Conservation (phyloP, 2,888 invertebrate genomes). For the Oscheius sp. region DNA sequence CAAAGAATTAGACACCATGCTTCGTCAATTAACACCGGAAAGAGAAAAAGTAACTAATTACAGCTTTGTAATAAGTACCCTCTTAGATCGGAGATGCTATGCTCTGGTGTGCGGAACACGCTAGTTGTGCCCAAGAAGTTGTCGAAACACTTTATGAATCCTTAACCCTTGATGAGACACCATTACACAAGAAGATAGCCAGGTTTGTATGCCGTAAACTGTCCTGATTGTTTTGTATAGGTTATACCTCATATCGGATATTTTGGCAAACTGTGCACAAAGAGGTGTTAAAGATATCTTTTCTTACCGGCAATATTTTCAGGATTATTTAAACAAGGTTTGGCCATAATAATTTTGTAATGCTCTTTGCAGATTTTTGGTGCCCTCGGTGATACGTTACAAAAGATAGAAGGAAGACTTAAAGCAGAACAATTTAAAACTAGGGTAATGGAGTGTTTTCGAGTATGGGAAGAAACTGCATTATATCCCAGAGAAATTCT, state of each 20-base stretch:
- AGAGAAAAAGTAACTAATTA: conserved; percentile 63
- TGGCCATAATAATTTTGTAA: neutral
- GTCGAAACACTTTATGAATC: conserved; percentile 83
- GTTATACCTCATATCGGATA: conserved; percentile 93
- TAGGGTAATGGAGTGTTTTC: conserved; percentile 55
- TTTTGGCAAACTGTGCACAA: conserved; percentile 90
- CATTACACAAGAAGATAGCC: conserved; percentile 82
- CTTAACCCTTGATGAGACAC: conserved; percentile 83
- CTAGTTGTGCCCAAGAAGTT: conserved; percentile 95
- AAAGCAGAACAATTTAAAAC: conserved; percentile 95
- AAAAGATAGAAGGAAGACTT: conserved; percentile 84
- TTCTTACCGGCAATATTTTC: conserved; percentile 80
- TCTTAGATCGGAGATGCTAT: conserved; percentile 90
- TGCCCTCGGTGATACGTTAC: conserved; percentile 82
- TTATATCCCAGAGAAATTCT: conserved; percentile 94
- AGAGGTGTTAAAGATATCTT: conserved; percentile 96
- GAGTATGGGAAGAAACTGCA: conserved; percentile 96
- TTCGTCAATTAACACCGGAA: conserved; percentile 86
- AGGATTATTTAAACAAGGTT: conserved; percentile 58
- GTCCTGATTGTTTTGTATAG: conserved; percentile 73
- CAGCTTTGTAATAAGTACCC: neutral
- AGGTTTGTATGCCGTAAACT: conserved; percentile 26
- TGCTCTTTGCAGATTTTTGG: conserved; percentile 79
- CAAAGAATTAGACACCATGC: conserved; percentile 89
- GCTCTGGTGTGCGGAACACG: conserved; percentile 99